Evolutionary conservation across 2,888 invertebrate species (phyloP), one percentile per base, ranked within the genome.

Genomic region (Dryococelus australis): DNA sequence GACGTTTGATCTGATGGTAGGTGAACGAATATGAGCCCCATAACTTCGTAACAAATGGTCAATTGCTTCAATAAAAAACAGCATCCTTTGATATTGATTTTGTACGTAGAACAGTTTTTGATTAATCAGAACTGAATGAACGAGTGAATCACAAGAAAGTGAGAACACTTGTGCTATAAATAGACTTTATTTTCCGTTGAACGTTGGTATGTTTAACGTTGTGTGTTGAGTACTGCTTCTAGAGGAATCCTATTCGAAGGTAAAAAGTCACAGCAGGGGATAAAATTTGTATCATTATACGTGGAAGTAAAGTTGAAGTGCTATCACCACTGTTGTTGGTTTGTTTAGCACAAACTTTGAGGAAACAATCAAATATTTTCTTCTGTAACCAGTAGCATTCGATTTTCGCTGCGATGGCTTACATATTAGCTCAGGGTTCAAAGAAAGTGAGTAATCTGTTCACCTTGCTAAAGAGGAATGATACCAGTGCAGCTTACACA

Each of bases 1-100:
- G 95, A 96, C 92, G 92, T 83, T 83, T 83, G 43, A 24, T 65
- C 8, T 16, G n/a, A 8, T 8, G 0, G 8, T 24, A 65, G 65
- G 8, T 65, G 65, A 24, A 24, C 65, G 4, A 9, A n/a, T n/a
- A 65, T 65, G 65, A 65, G 65, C 65, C 65, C 8, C 24, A 65
- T 24, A 65, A 24, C 20, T 65, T 65, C 12, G 16, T n/a, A 65
- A 65, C 16, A 65, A 65, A 65, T 65, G 65, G 65, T 65, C 65
- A 65, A 8, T 65, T 65, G 65, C n/a, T 35, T 35, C 65, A 65
- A 8, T 65, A 65, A n/a, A 35, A 65, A 16, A 24, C n/a, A 65
- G 65, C 24, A n/a, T 12, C 51, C 20, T 51, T 12, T 51, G 8
- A 65, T 65, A 12, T 20, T n/a, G 8, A n/a, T 24, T 65, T 6